phyloP scores from a whole-genome alignment of 2,888 invertebrate species.

The Aphodius granarius region DNA sequence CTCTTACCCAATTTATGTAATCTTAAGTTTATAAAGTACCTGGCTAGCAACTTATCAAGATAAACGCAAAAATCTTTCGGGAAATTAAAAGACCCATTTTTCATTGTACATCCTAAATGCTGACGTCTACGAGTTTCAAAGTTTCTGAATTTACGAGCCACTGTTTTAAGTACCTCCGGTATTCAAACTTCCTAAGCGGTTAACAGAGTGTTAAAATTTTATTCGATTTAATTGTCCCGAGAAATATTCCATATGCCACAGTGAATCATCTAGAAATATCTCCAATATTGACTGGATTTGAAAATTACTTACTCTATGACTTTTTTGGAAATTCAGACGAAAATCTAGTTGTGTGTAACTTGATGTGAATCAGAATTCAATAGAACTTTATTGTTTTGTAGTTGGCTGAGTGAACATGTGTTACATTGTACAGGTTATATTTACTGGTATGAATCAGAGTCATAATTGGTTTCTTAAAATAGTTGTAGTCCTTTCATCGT shows the following conservation, averaged over 20 bases:
- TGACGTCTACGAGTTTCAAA: background rate
- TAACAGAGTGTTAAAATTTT: background rate
- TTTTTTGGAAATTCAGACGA: too few relatives aligned
- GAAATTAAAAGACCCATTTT: background rate
- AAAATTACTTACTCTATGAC: too few relatives aligned
- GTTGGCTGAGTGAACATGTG: background rate
- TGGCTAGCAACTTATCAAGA: background rate
- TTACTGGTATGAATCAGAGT: background rate
- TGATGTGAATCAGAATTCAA: too few relatives aligned
- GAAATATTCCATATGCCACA: background rate
- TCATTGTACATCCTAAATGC: background rate
- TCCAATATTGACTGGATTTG: too few relatives aligned
- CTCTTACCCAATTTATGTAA: background rate
- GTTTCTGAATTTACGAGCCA: background rate
- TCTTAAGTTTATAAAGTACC: background rate
- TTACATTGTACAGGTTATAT: too few relatives aligned
- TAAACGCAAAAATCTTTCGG: background rate
- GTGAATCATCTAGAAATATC: background rate
- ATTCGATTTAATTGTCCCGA: background rate
- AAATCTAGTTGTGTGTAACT: too few relatives aligned
- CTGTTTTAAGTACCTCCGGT: background rate
- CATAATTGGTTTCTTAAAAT: background rate
- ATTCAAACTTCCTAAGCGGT: background rate
- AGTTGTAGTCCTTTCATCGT: too few relatives aligned
- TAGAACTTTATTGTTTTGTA: too few relatives aligned